These are phyloP conservation scores for Typhlichthys eigenmanni DNA, from an alignment of 2,797 vertebrate genomes.

Conservation along the genomic window DNA sequence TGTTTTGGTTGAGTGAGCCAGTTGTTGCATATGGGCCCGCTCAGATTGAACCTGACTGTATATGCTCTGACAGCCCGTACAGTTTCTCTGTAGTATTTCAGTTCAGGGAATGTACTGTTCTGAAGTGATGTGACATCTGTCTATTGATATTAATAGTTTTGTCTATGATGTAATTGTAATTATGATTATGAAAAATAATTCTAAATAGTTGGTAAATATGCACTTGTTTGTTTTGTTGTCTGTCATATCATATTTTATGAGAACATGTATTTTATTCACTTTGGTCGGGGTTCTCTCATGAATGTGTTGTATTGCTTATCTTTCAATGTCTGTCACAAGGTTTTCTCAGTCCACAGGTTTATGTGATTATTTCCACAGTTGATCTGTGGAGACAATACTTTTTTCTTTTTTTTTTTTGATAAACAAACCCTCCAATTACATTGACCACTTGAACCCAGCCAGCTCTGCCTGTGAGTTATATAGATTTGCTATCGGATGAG, in stretches of 20 bases:
- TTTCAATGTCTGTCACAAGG: neutral
- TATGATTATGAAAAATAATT: slow-evolving; percentile 50
- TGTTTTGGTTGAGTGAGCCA: slow-evolving; percentile 7
- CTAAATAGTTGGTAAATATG: slow-evolving; percentile 42
- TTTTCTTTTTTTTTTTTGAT: neutral
- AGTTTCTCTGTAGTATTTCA: slow-evolving; percentile 38
- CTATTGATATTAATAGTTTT: slow-evolving; percentile 29
- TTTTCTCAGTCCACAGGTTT: slow-evolving; percentile 16
- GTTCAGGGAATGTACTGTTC: slow-evolving; percentile 23
- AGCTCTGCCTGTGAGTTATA: slow-evolving; percentile 1
- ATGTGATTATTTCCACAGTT: slow-evolving; percentile 4
- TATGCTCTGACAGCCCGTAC: slow-evolving; percentile 13
- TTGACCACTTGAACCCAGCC: slow-evolving; percentile 14
- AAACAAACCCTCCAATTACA: neutral
- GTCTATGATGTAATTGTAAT: slow-evolving; percentile 46
- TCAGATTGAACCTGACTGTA: slow-evolving; percentile 13
- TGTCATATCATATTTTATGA: slow-evolving; percentile 31
- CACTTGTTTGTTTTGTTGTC: slow-evolving; percentile 24
- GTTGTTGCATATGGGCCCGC: slow-evolving; percentile 18
- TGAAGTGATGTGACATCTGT: neutral
- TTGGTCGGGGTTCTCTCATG: neutral
- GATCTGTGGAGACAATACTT: neutral
- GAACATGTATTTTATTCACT: slow-evolving; percentile 11
- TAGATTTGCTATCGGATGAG: slow-evolving; percentile 2
- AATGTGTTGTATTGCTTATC: slow-evolving; percentile 8